Evolutionary conservation across 2,113 vertebrate species (phyloP).

Genomic region (Hemibagrus wyckioides): DNA sequence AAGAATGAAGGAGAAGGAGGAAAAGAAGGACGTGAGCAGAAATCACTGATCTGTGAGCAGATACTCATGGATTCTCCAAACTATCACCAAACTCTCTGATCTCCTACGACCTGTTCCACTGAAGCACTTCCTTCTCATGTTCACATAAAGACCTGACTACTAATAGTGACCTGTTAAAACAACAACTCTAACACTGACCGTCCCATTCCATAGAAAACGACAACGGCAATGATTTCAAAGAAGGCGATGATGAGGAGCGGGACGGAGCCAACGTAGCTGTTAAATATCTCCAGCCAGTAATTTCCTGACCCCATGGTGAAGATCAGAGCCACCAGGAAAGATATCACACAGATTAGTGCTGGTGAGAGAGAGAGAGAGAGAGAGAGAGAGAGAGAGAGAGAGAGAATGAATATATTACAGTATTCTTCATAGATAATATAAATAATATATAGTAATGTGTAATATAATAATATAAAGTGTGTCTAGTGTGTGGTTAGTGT

Average conservation of each 20-base stretch:
- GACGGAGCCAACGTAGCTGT: conserved; percentile 78
- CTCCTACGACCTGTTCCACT: too few relatives aligned
- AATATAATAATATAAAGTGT: too few relatives aligned
- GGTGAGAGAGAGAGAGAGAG: not conserved
- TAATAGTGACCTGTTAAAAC: too few relatives aligned
- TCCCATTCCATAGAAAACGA: conserved; percentile 78
- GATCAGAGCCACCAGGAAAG: conserved; percentile 75
- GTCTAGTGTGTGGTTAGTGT: too few relatives aligned
- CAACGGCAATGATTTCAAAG: conserved; percentile 79
- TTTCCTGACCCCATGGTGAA: conserved; percentile 85
- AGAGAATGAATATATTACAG: not conserved
- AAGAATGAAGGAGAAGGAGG: not conserved
- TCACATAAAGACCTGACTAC: too few relatives aligned
- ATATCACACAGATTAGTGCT: conserved; percentile 75
- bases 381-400: not conserved
- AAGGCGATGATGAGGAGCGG: conserved; percentile 84
- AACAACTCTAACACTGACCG: conserved; percentile 65
- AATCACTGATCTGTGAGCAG: not conserved
- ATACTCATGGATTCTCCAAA: not conserved
- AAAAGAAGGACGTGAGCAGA: too few relatives aligned
- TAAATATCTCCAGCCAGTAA: conserved; percentile 93
- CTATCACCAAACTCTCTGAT: too few relatives aligned
- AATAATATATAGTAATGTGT: too few relatives aligned
- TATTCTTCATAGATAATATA: not conserved
- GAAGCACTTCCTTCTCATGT: too few relatives aligned